A percentile compares a stretch with the other conserved stretches of the same genome.
These are phyloP conservation scores for Drosophila bifasciata DNA, from an alignment of 1,140 invertebrate species.

Conservation along the genomic window DNA sequence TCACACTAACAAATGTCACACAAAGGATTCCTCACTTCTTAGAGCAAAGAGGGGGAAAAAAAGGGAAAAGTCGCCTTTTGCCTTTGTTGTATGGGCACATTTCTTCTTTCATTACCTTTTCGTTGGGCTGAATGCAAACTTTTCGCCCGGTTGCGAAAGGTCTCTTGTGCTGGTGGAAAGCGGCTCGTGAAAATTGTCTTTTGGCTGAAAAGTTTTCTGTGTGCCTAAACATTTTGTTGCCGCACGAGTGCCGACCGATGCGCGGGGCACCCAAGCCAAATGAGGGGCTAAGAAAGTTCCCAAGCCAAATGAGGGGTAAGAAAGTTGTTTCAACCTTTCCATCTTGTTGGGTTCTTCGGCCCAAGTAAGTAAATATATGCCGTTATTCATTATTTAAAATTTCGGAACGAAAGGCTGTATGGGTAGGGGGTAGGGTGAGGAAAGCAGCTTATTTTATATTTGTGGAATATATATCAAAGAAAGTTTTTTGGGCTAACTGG, in stretches of 20 bases:
- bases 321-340: constrained; percentile 53
- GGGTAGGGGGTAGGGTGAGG: no score
- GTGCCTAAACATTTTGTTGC: constrained; percentile 40
- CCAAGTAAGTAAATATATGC: constrained; percentile 34
- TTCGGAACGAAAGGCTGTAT: no score
- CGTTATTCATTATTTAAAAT: constrained; percentile 46
- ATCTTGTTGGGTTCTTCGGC: neutral
- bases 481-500: constrained; percentile 13
- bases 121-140: neutral
- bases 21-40: constrained; percentile 25
- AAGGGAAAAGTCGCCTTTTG: constrained; percentile 13
- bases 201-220: constrained; percentile 38
- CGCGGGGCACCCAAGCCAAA: constrained; percentile 31
- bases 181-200: constrained; percentile 18
- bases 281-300: constrained; percentile 31
- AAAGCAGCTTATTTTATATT: constrained; percentile 1
- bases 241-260: constrained; percentile 55
- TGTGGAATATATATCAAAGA: neutral
- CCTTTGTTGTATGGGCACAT: constrained; percentile 27
- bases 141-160: neutral
- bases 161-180: neutral
- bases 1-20: constrained; percentile 10
- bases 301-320: constrained; percentile 34
- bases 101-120: constrained; percentile 28
- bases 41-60: constrained; percentile 5